These are phyloP conservation scores for Megaptera novaeangliae DNA, from an alignment of 2,113 vertebrate species.

Conservation along the genomic window DNA sequence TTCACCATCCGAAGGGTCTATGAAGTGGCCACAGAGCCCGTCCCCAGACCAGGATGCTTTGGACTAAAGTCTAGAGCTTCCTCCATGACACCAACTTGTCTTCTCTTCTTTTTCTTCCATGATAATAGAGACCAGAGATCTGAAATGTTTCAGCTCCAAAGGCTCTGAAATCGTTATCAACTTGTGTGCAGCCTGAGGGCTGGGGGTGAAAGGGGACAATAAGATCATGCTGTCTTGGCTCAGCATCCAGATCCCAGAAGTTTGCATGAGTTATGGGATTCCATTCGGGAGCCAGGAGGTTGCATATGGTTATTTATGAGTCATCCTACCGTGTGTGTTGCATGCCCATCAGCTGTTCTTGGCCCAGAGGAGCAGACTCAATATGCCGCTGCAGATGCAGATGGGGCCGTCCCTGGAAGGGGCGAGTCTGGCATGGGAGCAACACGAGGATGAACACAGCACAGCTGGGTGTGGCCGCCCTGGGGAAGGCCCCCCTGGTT, in stretches of 20 bases:
- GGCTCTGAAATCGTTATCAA: not conserved
- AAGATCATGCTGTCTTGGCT: not conserved
- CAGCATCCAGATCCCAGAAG: conserved; percentile 20
- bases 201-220: not conserved
- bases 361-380: conserved; percentile 57
- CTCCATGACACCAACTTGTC: accelerated
- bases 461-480: not conserved
- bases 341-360: conserved; percentile 43
- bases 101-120: not conserved
- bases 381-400: conserved; percentile 35
- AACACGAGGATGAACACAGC: accelerated
- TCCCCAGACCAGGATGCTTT: not conserved
- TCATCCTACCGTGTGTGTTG: conserved; percentile 32
- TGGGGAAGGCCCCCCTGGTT: accelerated
- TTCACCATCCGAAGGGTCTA: accelerated
- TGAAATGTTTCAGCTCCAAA: not conserved
- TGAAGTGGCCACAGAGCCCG: too few relatives aligned
- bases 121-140: not conserved
- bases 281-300: conserved; percentile 53
- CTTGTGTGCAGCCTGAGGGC: not conserved
- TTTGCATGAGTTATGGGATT: conserved; percentile 43
- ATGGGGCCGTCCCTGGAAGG: not conserved
- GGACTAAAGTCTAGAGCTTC: not conserved
- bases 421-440: accelerated
- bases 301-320: conserved; percentile 3